Conservation (phyloP, 2,113 vertebrate species). For the Brevimyrus niger region DNA sequence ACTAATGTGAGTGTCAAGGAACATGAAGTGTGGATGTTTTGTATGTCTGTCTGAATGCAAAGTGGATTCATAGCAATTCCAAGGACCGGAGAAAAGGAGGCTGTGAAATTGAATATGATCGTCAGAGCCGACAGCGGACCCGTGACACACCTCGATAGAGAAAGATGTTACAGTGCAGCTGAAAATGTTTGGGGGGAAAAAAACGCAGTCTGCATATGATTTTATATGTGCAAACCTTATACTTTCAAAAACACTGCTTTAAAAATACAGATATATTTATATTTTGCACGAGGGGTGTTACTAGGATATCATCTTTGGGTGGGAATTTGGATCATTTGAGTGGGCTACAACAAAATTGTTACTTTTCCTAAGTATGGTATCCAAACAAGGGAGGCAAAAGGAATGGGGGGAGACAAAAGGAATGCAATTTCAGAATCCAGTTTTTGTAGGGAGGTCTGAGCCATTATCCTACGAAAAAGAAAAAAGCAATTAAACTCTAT, state of each 20-base stretch:
- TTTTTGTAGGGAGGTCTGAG: neutral
- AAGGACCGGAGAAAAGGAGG: neutral
- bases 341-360: no score
- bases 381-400: neutral
- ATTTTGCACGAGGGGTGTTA: neutral
- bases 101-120: neutral
- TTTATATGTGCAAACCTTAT: neutral
- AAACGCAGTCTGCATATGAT: neutral
- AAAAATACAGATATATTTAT: neutral
- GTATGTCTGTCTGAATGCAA: neutral
- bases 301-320: neutral
- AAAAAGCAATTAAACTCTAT: neutral
- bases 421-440: neutral
- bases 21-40: neutral
- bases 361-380: no score
- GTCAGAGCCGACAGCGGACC: neutral
- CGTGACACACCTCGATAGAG: neutral
- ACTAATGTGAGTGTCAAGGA: neutral
- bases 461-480: neutral
- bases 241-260: neutral
- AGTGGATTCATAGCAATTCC: neutral
- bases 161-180: neutral
- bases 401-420: neutral
- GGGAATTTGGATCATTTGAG: no score
- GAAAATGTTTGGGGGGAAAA: neutral